Evolutionary conservation across 1,140 invertebrate genomes (phyloP), one percentile per base, ranked within the genome.

Genomic region (Amphibalanus amphitrite): DNA sequence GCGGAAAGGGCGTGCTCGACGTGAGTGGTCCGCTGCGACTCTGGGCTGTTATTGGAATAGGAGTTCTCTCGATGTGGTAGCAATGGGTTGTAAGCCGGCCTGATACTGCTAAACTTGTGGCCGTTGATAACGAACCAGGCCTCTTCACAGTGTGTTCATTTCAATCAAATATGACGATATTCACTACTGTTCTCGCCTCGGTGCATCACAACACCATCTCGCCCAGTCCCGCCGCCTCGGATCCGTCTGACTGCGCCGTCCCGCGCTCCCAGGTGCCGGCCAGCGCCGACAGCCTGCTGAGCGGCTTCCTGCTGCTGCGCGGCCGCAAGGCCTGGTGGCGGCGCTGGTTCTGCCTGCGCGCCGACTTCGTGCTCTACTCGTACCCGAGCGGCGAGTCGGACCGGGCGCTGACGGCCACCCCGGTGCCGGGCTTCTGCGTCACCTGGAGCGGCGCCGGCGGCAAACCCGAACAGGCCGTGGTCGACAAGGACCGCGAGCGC

Each of bases 351-450:
- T 79, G 85, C 1, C 80, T 87, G 28, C 84, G 86, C 71, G 75
- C 79, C 10, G 85, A 87, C 73, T 88, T 87, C 77, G 86, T 87
- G 71, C 79, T 88, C 0, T 88, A 88, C 73, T 85, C 83, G 0
- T 88, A 86, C 74, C 78, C 75, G 70, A 74, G 70, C 69, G 72
- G 73, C 17, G 75, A 72, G 29, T 82, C 83, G 75, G 75, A 78
- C 0, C 80, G 81, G 76, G 85, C 87, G 20, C 78, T 87, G 74
- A 85, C 85, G 0, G 85, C 86, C 0, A 85, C 86, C 0, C 86
- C 87, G 0, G 81, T 88, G 77, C 86, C 86, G 25, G 86, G 86
- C 26, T 86, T 73, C 70, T 76, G 71, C 80, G 59, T 76, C 76
- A 28, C 80, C 80, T 25, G 78, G 80, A n/a, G 80, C 80, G 77